These are phyloP conservation scores for Plagodis pulveraria DNA, from an alignment of 2,888 invertebrate species.

Conservation along the genomic window DNA sequence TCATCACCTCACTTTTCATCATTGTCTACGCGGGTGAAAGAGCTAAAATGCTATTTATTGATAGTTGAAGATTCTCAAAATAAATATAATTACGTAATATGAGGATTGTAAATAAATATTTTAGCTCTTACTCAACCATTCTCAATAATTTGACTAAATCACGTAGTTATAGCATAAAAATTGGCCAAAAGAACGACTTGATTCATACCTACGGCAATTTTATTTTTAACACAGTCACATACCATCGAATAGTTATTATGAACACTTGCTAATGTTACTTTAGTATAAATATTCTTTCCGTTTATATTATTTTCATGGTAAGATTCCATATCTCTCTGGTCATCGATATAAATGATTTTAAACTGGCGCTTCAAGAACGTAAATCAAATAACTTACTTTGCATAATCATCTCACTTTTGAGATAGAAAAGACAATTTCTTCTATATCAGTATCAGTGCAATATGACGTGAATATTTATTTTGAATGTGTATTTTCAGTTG, in stretches of 20 bases:
- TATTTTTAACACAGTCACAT: conserved; percentile 47
- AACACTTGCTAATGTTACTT: conserved; percentile 39
- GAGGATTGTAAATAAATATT: conserved; percentile 5
- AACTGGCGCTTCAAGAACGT: background rate
- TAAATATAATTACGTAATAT: too few relatives aligned
- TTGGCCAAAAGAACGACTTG: conserved; percentile 38
- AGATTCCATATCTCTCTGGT: conserved; percentile 40
- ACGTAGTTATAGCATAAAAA: conserved; percentile 11
- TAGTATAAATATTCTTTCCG: conserved; percentile 35
- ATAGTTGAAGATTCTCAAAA: too few relatives aligned
- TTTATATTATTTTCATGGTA: conserved; percentile 33
- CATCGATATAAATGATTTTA: conserved; percentile 23
- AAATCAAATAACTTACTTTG: too few relatives aligned
- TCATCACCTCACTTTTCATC: too few relatives aligned
- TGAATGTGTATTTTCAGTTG: too few relatives aligned
- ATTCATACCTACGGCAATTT: conserved; percentile 49
- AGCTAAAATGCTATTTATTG: too few relatives aligned
- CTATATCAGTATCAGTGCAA: too few relatives aligned
- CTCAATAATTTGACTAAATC: conserved; percentile 15
- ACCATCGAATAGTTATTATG: conserved; percentile 19
- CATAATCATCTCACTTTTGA: too few relatives aligned
- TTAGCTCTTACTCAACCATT: conserved; percentile 19
- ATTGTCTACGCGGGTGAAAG: too few relatives aligned
- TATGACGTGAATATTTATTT: too few relatives aligned
- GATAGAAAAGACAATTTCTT: too few relatives aligned